Base-by-base conservation (phyloP, 2,113 vertebrate genomes). In the Trinectes maculatus region DNA sequence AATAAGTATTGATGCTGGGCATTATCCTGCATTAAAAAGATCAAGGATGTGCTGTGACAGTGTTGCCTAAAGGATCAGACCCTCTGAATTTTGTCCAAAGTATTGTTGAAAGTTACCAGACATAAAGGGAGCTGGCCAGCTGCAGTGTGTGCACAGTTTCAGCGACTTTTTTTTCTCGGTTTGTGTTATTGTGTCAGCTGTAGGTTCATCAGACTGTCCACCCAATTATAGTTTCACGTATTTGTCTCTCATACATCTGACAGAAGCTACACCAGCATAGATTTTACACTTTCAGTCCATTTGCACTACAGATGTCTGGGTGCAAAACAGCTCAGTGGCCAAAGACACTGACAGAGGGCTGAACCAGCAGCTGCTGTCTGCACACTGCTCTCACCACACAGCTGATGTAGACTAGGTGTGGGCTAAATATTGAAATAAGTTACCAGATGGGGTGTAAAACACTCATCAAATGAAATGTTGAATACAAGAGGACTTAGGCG, bases 31-130 rank as follows among this genome's bases (percentile, higher is more conserved):
- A 12, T 5, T 58, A 24, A 13, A 54, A 49, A 11, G 25, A 47
- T 49, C 9, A 36, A 52, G 29, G 39, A 47, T 18, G 2, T 25
- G n/a, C 15, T 60, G 37, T 42, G 37, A 65, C 61, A 80, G 79
- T 81, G 74, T 87, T 79, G n/a, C 22, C 13, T 4, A 48, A 40
- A 13, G 29, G 29, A 47, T 62, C 44, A n/a, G 21, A 11, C 43
- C 5, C 8, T 4, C 18, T 44, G 65, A 83, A 58, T 83, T 80
- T 16, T 51, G 16, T 51, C 34, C 2, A 1, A 47, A 59, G 71
- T 87, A 53, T 86, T 80, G 66, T 43, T 43, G 22, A 24, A 36
- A 53, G 22, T 52, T 25, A 19, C 16, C 25, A 70, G 29, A 55
- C 58, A 18, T 40, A 2, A 56, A 19, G 7, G 24, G 15, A 73